Percentiles rank a stretch among this genome's conserved stretches.
phyloP scores from a whole-genome alignment of 2,888 invertebrate species.

The Sicus ferrugineus region DNA sequence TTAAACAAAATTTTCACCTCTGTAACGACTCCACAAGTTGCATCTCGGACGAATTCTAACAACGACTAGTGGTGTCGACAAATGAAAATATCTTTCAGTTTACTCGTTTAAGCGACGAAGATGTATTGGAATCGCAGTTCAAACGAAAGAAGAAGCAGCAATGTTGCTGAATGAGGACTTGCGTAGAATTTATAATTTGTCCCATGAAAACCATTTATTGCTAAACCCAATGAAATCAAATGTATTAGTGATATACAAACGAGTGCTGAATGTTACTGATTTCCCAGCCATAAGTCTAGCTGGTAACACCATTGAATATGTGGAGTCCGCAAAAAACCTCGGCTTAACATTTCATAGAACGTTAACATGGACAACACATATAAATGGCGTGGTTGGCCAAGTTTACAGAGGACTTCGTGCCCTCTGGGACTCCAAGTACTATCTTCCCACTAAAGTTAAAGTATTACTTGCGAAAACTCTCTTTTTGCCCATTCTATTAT shows the following conservation, averaged over 20 bases:
- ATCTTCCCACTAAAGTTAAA: neutral
- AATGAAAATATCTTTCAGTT: neutral
- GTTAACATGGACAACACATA: too few relatives aligned
- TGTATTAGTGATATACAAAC: neutral
- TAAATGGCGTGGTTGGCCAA: neutral
- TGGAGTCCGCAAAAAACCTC: too few relatives aligned
- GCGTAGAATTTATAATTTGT: slow-evolving; percentile 2
- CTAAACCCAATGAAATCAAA: too few relatives aligned
- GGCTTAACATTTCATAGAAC: too few relatives aligned
- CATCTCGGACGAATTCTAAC: neutral
- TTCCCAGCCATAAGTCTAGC: too few relatives aligned
- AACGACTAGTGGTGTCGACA: neutral
- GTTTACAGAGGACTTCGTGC: neutral
- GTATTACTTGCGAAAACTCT: neutral
- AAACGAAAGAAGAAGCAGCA: too few relatives aligned
- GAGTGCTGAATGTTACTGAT: too few relatives aligned
- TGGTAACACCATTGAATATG: too few relatives aligned
- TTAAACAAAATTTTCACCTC: too few relatives aligned
- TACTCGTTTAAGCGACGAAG: too few relatives aligned
- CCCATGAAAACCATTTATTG: neutral
- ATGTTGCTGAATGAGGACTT: too few relatives aligned
- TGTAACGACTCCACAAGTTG: neutral
- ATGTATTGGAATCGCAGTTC: too few relatives aligned
- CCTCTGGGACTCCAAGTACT: neutral
- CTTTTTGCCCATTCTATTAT: neutral